Conservation (phyloP, 2,797 vertebrate genomes). For the Enteromius trimaculatus region DNA sequence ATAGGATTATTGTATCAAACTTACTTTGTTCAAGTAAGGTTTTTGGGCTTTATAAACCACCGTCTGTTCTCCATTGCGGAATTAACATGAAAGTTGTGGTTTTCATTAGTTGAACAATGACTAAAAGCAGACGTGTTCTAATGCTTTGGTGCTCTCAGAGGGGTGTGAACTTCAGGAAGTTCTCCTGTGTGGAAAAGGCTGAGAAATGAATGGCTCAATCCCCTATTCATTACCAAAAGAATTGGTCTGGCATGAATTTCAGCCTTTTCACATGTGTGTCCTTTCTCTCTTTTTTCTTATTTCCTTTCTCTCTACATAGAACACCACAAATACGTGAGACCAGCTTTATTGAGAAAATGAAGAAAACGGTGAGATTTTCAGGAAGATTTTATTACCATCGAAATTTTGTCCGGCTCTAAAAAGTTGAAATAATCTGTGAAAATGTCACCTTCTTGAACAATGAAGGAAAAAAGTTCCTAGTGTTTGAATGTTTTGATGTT, state of each 20-base stretch:
- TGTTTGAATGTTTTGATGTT: not conserved
- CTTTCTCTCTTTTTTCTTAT: slow-evolving; percentile 65
- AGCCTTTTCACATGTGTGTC: slow-evolving; percentile 19
- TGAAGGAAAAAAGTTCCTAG: not conserved
- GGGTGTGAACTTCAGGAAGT: slow-evolving; percentile 39
- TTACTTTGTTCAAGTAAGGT: not conserved
- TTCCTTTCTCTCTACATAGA: slow-evolving; percentile 68
- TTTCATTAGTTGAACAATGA: slow-evolving; percentile 44
- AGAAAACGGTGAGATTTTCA: slow-evolving; percentile 81
- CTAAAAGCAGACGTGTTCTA: slow-evolving; percentile 31
- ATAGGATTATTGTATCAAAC: not conserved
- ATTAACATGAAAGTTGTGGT: slow-evolving; percentile 12
- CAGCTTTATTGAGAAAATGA: slow-evolving; percentile 90
- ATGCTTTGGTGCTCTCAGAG: not conserved
- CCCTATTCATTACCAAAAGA: slow-evolving; percentile 32
- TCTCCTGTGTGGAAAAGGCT: slow-evolving; percentile 35
- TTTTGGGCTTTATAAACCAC: not conserved
- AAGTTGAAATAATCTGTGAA: not conserved
- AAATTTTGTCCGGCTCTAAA: not conserved
- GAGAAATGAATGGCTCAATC: slow-evolving; percentile 29
- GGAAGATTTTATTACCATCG: not conserved
- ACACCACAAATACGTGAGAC: slow-evolving; percentile 72
- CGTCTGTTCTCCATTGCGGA: slow-evolving; percentile 21
- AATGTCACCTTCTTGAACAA: not conserved
- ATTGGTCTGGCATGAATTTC: slow-evolving; percentile 16